Conservation (phyloP, 1,140 invertebrate species). For the Drosophila ananassae region DNA sequence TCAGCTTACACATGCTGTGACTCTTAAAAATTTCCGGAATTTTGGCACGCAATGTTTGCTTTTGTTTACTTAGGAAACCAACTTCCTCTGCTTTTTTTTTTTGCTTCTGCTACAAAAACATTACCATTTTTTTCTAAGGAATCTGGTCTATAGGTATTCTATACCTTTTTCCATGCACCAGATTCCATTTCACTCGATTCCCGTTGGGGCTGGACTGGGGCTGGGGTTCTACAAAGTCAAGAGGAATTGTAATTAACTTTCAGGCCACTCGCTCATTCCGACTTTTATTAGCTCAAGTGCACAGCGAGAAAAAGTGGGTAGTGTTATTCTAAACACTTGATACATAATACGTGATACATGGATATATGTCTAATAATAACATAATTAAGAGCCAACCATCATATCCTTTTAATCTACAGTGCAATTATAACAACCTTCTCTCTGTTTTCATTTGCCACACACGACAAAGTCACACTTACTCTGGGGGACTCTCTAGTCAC, state of each 20-base stretch:
- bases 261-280: conserved; percentile 3
- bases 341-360: too few relatives aligned
- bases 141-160: conserved; percentile 12
- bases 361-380: too few relatives aligned
- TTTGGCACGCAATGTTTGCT: conserved; percentile 76
- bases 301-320: background rate
- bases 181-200: conserved; percentile 34
- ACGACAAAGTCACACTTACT: conserved; percentile 47
- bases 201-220: conserved; percentile 25
- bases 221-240: conserved; percentile 56
- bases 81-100: conserved; percentile 14
- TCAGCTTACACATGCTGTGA: conserved; percentile 79
- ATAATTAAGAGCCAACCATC: too few relatives aligned
- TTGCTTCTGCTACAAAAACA: conserved; percentile 5
- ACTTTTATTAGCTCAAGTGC: conserved; percentile 11
- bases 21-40: conserved; percentile 79
- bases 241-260: conserved; percentile 71
- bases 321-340: too few relatives aligned
- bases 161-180: conserved; percentile 8
- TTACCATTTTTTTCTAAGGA: background rate
- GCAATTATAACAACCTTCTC: conserved; percentile 13
- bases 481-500: conserved; percentile 11
- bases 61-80: conserved; percentile 69
- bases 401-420: background rate
- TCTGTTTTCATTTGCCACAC: conserved; percentile 64